Conservation (phyloP, 2,113 vertebrate species). For the Neogale vison region DNA sequence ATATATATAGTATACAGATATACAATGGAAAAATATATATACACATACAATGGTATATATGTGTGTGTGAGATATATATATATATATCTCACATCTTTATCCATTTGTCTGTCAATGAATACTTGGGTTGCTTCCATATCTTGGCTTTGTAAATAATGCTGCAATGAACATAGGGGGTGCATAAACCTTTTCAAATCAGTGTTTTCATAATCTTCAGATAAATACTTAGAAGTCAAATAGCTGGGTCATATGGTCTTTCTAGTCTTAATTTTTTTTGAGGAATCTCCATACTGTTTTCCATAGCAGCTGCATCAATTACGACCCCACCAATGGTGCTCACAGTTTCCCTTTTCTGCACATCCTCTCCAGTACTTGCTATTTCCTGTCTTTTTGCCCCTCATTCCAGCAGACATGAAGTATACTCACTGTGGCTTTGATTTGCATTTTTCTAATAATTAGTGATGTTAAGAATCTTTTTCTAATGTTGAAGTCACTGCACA, state of each 20-base stretch:
- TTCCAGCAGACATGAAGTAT: neutral
- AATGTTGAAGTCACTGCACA: neutral
- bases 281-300: neutral
- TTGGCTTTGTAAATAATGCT: neutral
- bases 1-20: no score
- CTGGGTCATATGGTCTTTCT: neutral
- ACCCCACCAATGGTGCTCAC: neutral
- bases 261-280: neutral
- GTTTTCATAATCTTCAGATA: neutral
- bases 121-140: neutral
- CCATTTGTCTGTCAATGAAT: neutral
- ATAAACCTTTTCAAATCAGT: neutral
- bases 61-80: no score
- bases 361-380: neutral
- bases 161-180: neutral
- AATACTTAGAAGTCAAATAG: neutral
- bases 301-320: neutral
- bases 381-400: neutral
- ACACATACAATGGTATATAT: neutral
- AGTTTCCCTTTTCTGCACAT: neutral
- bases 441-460: neutral
- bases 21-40: neutral
- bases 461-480: slow-evolving; percentile 50
- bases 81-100: neutral
- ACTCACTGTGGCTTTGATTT: neutral